These are phyloP conservation scores for Chamaedrilus cognettii DNA, from an alignment of 2,888 invertebrate species.

Conservation along the genomic window DNA sequence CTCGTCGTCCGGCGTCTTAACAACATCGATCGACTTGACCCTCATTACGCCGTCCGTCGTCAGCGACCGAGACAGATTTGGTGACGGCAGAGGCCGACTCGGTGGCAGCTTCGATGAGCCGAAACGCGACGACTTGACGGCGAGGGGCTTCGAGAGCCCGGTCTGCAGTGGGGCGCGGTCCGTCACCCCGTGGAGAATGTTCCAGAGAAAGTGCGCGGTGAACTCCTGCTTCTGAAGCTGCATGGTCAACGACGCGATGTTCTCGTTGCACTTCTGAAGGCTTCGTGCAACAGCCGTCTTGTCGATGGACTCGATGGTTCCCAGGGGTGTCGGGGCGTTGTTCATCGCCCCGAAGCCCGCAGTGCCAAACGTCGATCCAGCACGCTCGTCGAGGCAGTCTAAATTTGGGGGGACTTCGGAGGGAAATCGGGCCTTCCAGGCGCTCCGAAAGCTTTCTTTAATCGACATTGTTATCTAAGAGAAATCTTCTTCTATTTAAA, in stretches of 20 bases:
- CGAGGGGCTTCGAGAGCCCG: neutral
- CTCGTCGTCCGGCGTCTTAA: neutral
- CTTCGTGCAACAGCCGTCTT: conserved; percentile 12
- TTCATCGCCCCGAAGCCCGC: neutral
- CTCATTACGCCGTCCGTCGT: neutral
- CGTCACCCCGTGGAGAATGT: conserved; percentile 14
- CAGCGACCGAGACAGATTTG: neutral
- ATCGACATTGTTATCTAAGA: conserved; percentile 14
- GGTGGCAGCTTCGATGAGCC: neutral
- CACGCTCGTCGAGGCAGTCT: neutral
- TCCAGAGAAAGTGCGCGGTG: conserved; percentile 21
- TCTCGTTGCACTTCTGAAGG: conserved; percentile 22
- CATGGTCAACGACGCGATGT: conserved; percentile 12
- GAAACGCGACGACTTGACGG: neutral
- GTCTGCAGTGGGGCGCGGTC: neutral
- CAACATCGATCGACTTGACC: neutral
- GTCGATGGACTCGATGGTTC: conserved; percentile 1
- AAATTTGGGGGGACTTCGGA: conserved; percentile 16
- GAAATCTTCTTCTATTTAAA: too few species aligned
- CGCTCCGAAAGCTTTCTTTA: conserved; percentile 15
- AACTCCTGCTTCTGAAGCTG: conserved; percentile 23
- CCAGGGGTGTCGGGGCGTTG: neutral
- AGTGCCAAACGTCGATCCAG: neutral
- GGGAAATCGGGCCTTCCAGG: conserved; percentile 18
- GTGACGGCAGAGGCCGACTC: neutral